A percentile compares a stretch with the other conserved stretches of the same genome.
These are phyloP conservation scores for Athene cunicularia DNA, from an alignment of 2,113 vertebrate genomes.

Conservation along the genomic window DNA sequence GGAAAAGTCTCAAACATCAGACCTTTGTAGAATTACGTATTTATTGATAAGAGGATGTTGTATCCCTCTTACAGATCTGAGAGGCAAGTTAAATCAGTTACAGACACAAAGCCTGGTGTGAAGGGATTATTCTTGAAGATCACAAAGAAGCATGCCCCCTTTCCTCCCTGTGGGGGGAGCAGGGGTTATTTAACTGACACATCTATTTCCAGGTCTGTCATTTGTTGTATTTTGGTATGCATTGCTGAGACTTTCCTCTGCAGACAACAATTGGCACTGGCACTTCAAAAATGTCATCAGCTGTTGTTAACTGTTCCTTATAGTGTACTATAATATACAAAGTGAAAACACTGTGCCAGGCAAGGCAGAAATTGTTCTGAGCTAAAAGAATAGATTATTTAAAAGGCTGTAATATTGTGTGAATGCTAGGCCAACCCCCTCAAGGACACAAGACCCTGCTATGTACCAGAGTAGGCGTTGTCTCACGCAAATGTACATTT, in stretches of 20 bases:
- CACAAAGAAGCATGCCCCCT: not conserved
- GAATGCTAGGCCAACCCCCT: not conserved
- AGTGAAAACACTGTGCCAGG: not conserved
- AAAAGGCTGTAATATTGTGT: not conserved
- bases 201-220: not conserved
- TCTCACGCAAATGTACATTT: not conserved
- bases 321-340: too few species aligned
- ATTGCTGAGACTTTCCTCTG: not conserved
- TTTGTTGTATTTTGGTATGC: not conserved
- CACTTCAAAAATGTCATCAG: not conserved
- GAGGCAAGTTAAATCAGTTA: not conserved
- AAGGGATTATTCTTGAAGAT: not conserved
- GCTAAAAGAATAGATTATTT: not conserved
- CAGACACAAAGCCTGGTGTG: not conserved
- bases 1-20: not conserved
- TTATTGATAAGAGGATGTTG: not conserved
- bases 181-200: not conserved
- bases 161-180: not conserved
- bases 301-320: not conserved
- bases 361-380: not conserved
- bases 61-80: not conserved
- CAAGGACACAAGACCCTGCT: not conserved
- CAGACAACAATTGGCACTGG: accelerated
- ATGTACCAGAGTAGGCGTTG: not conserved
- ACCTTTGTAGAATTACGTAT: not conserved